phyloP scores from a whole-genome alignment of 2,113 vertebrate species.

The Pelobates fuscus region DNA sequence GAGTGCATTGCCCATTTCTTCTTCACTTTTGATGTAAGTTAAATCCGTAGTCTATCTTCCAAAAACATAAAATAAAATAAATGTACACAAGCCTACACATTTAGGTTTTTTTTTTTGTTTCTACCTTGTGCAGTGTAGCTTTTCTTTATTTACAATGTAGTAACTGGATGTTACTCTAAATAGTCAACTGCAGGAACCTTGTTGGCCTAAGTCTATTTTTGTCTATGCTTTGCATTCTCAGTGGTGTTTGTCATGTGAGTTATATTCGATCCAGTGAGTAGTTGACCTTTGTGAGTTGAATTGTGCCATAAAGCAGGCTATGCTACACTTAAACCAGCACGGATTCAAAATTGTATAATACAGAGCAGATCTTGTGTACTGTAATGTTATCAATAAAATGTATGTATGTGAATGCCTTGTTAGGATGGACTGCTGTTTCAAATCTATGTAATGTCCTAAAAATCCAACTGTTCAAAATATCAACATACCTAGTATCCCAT shows the following conservation, averaged over 20 bases:
- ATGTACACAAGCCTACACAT: background rate
- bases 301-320: slow-evolving; percentile 40
- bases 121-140: background rate
- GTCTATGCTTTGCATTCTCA: slow-evolving; percentile 23
- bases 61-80: background rate
- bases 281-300: slow-evolving; percentile 22
- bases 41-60: no score
- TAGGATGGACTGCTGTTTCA: slow-evolving; percentile 9
- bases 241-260: slow-evolving; percentile 29
- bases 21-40: no score
- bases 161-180: slow-evolving; percentile 18
- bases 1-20: no score
- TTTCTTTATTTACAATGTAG: slow-evolving; percentile 10
- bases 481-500: slow-evolving; percentile 25
- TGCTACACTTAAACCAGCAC: slow-evolving; percentile 33
- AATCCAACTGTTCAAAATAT: slow-evolving; percentile 31
- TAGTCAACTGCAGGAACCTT: background rate
- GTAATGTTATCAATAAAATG: slow-evolving; percentile 7
- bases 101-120: background rate
- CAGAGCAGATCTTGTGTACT: slow-evolving; percentile 3
- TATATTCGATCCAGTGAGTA: slow-evolving; percentile 5
- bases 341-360: slow-evolving; percentile 18
- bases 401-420: slow-evolving; percentile 1
- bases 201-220: slow-evolving; percentile 18
- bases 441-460: background rate